These are phyloP conservation scores for Meleagris gallopavo DNA, from an alignment of 2,113 vertebrate species.

Conservation along the genomic window DNA sequence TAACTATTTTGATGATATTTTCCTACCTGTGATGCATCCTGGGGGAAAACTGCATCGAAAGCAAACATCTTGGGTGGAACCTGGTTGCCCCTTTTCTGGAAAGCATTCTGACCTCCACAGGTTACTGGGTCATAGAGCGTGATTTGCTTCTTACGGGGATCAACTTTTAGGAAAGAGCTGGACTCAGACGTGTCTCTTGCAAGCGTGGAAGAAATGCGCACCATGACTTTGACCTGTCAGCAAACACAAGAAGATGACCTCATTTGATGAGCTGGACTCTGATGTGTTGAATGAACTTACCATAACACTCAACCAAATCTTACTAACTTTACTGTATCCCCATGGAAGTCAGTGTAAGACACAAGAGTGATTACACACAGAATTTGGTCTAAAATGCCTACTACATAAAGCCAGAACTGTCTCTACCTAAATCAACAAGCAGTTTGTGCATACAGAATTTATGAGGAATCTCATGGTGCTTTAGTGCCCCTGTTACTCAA, in stretches of 20 bases:
- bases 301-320: neutral
- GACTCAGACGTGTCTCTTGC: constrained; percentile 88
- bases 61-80: constrained; percentile 97
- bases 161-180: constrained; percentile 96
- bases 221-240: constrained; percentile 96
- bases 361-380: neutral
- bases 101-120: constrained; percentile 82
- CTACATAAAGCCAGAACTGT: neutral
- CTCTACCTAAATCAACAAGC: neutral
- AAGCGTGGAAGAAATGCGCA: constrained; percentile 89
- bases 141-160: constrained; percentile 95
- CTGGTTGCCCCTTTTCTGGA: constrained; percentile 89
- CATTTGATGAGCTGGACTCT: neutral
- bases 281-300: neutral
- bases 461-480: neutral
- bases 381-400: neutral
- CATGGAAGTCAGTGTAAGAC: neutral
- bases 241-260: neutral
- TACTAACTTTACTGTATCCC: neutral
- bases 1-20: accelerated
- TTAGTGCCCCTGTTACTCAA: neutral
- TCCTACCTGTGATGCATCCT: constrained; percentile 94
- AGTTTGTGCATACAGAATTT: constrained; percentile 37
- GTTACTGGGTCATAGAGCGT: constrained; percentile 90
- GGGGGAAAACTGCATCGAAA: constrained; percentile 95